These are phyloP conservation scores for Tupiocoris notatus DNA, from an alignment of 2,888 invertebrate species.

Conservation along the genomic window DNA sequence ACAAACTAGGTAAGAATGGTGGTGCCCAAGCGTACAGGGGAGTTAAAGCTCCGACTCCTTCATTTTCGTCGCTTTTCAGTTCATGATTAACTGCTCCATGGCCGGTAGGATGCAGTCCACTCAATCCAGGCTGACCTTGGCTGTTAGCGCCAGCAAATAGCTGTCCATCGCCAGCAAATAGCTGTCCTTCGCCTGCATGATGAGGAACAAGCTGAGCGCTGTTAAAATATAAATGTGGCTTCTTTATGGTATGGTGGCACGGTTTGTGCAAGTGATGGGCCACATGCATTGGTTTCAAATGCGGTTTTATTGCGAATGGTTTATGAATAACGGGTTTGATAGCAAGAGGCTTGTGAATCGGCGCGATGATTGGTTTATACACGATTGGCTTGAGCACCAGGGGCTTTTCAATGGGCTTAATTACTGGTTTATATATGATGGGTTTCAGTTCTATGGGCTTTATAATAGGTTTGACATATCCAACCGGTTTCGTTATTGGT, in stretches of 20 bases:
- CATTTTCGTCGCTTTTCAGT: not conserved
- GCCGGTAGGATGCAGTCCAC: not conserved
- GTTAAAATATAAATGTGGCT: not conserved
- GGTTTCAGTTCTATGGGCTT: slow-evolving; percentile 7
- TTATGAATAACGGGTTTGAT: slow-evolving; percentile 8
- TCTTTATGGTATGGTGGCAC: not conserved
- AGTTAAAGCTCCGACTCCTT: not conserved
- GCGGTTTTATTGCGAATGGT: not conserved
- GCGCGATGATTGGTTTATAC: not conserved
- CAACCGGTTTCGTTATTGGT: not conserved
- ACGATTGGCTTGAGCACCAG: not conserved
- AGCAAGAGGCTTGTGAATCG: slow-evolving; percentile 4
- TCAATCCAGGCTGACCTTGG: not conserved
- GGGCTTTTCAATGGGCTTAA: not conserved
- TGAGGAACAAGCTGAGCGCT: not conserved
- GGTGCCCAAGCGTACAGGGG: not conserved
- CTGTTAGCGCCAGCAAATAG: not conserved
- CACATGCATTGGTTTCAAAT: not conserved
- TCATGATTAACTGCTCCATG: not conserved
- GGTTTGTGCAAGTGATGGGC: slow-evolving; percentile 4
- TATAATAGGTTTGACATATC: not conserved
- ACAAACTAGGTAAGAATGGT: not conserved
- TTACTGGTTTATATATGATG: not conserved
- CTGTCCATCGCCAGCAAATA: not conserved
- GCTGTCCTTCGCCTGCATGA: not conserved